These are phyloP conservation scores for Drosophila varians DNA, from an alignment of 1,140 invertebrate species.

Conservation along the genomic window DNA sequence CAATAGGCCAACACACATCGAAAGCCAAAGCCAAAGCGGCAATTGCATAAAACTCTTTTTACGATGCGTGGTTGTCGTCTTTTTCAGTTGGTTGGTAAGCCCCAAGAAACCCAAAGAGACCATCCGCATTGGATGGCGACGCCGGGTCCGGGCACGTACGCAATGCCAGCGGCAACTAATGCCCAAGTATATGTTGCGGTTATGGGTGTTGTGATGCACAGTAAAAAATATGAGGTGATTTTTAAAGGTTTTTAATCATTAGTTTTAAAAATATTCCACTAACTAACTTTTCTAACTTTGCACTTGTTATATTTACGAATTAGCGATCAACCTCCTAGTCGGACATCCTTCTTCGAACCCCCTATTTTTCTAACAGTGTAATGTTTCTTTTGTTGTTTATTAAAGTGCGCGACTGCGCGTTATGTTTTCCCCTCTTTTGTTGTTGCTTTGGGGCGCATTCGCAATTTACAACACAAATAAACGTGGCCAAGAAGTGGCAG, in stretches of 20 bases:
- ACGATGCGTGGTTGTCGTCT: conserved; percentile 63
- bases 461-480: conserved; percentile 81
- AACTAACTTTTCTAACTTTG: no score
- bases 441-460: conserved; percentile 66
- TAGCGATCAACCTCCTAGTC: no score
- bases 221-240: no score
- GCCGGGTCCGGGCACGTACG: conserved; percentile 77
- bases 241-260: no score
- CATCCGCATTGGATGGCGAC: conserved; percentile 54
- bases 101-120: conserved; percentile 5
- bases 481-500: conserved; percentile 49
- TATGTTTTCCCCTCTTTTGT: conserved; percentile 48
- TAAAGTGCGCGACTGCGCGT: conserved; percentile 58
- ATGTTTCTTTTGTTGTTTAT: conserved; percentile 71
- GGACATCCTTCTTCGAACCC: no score
- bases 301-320: no score
- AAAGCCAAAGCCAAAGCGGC: conserved; percentile 43
- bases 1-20: conserved; percentile 49
- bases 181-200: conserved; percentile 54
- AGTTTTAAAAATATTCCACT: no score
- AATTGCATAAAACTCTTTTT: conserved; percentile 80
- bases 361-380: conserved; percentile 5
- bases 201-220: conserved; percentile 12
- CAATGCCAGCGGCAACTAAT: conserved; percentile 66
- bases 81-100: conserved; percentile 57